A percentile compares a stretch with the other conserved stretches of the same genome.
Conservation (phyloP, 2,113 vertebrate genomes). For the Gymnarchus niloticus region DNA sequence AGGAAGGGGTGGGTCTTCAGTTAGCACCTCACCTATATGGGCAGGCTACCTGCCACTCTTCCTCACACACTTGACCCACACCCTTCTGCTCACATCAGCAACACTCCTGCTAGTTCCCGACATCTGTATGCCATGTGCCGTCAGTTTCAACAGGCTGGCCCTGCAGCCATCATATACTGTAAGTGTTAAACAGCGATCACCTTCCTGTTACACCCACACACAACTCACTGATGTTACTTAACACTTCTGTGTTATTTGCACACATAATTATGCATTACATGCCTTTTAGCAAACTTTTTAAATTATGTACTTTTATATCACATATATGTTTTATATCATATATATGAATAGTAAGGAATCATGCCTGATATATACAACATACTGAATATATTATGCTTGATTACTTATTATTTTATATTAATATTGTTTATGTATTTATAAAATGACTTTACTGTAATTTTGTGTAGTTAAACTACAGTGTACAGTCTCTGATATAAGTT, state of each 20-base stretch:
- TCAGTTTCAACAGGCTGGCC: not conserved
- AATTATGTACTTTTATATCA: not conserved
- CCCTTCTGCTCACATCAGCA: not conserved
- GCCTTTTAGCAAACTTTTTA: not conserved
- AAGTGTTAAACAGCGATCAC: not conserved
- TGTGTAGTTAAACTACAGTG: not conserved
- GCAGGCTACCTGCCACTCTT: constrained; percentile 10
- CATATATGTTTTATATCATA: constrained; percentile 3
- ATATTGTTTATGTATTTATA: not conserved
- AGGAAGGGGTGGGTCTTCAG: not conserved
- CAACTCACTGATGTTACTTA: not conserved
- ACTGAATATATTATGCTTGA: not conserved
- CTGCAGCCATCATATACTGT: not conserved
- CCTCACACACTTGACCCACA: not conserved
- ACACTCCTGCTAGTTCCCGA: not conserved
- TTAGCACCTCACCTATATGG: not conserved
- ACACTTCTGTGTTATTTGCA: not conserved
- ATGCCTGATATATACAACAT: not conserved
- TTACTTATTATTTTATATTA: constrained; percentile 7
- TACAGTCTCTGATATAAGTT: not conserved
- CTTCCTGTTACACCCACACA: not conserved
- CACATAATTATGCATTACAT: not conserved
- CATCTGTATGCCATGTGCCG: not conserved
- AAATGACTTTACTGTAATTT: not conserved
- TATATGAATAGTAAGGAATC: constrained; percentile 5